A percentile compares a stretch with the other conserved stretches of the same genome.
These are phyloP conservation scores for Ichneumoninae sp. DNA, from an alignment of 2,888 invertebrate genomes.

Conservation along the genomic window DNA sequence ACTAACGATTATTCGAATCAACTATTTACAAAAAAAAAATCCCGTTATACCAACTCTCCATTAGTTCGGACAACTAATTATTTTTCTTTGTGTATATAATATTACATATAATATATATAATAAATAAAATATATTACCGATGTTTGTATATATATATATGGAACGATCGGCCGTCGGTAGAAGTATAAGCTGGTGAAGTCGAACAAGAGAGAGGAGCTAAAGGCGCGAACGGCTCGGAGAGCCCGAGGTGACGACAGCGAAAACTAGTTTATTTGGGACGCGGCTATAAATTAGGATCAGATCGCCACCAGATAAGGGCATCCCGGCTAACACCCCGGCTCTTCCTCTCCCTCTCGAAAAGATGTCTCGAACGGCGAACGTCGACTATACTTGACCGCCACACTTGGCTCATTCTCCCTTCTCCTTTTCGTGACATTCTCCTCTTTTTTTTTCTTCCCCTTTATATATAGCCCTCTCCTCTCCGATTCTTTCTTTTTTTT, in stretches of 20 bases:
- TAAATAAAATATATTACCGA: slow-evolving; percentile 10
- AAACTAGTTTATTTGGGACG: slow-evolving; percentile 84
- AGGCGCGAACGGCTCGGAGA: slow-evolving; percentile 72
- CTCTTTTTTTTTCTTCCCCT: slow-evolving; percentile 41
- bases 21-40: neutral
- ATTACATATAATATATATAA: neutral
- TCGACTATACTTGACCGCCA: slow-evolving; percentile 61
- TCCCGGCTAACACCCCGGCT: slow-evolving; percentile 82
- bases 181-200: slow-evolving; percentile 61
- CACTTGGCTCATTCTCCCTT: slow-evolving; percentile 53
- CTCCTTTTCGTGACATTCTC: slow-evolving; percentile 53
- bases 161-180: slow-evolving; percentile 62
- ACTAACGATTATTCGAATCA: neutral
- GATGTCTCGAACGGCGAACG: slow-evolving; percentile 74
- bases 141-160: slow-evolving; percentile 65
- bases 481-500: slow-evolving; percentile 45
- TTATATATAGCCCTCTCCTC: slow-evolving; percentile 45
- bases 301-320: slow-evolving; percentile 84
- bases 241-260: slow-evolving; percentile 83
- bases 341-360: slow-evolving; percentile 76
- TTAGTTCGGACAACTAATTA: neutral
- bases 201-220: slow-evolving; percentile 59
- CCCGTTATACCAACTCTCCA: neutral
- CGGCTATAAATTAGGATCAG: slow-evolving; percentile 84
- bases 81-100: slow-evolving; percentile 18